Evolutionary conservation across 1,140 invertebrate genomes (phyloP).

Genomic region (Drosophila burlai): DNA sequence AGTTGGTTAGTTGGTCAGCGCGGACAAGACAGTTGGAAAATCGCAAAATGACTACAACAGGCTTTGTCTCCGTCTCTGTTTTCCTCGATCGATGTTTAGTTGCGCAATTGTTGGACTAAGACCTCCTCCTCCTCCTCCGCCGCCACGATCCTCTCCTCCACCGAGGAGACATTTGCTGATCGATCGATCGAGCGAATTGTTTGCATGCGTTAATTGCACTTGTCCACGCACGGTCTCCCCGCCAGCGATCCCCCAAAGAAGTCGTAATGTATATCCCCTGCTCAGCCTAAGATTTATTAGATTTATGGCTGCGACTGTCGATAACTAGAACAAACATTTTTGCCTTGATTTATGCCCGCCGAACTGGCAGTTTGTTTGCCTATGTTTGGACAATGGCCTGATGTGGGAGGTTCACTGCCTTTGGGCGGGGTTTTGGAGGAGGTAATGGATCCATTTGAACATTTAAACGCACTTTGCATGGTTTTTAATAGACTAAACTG

Average conservation of each 20-base stretch:
- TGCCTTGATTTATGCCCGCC: slow-evolving; percentile 74
- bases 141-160: slow-evolving; percentile 1
- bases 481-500: not conserved
- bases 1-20: slow-evolving; percentile 80
- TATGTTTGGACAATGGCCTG: slow-evolving; percentile 75
- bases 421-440: slow-evolving; percentile 12
- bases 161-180: slow-evolving; percentile 46
- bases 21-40: slow-evolving; percentile 52
- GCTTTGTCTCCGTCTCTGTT: slow-evolving; percentile 64
- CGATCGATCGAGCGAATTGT: slow-evolving; percentile 19
- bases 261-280: slow-evolving; percentile 23
- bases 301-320: slow-evolving; percentile 38
- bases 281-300: slow-evolving; percentile 48
- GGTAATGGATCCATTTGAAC: slow-evolving; percentile 35
- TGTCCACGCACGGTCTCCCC: slow-evolving; percentile 59
- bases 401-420: slow-evolving; percentile 17
- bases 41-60: slow-evolving; percentile 58
- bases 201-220: slow-evolving; percentile 75
- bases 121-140: slow-evolving; percentile 2
- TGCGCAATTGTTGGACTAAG: slow-evolving; percentile 59
- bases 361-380: slow-evolving; percentile 59
- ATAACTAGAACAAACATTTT: slow-evolving; percentile 72
- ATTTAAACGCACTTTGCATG: slow-evolving; percentile 72
- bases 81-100: slow-evolving; percentile 49
- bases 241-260: not conserved